Evolutionary conservation across 2,113 vertebrate genomes (phyloP), one percentile per base, ranked within the genome.

Genomic region (Dromiciops gliroides): DNA sequence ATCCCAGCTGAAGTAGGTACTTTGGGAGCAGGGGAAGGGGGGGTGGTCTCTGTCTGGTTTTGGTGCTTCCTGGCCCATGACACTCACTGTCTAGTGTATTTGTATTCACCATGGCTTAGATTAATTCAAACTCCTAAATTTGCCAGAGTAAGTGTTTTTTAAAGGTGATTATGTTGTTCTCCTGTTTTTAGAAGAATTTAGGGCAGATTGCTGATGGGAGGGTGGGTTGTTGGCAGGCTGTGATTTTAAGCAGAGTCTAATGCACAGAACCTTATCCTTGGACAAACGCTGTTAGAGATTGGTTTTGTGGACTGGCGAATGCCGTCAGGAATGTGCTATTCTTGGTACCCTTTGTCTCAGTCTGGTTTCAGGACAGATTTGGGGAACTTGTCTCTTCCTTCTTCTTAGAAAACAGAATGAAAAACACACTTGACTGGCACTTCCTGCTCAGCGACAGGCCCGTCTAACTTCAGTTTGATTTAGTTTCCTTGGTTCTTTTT

Each of bases 391-490:
- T 93, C 91, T 95, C 92, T 96, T 96, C 93, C 67, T 96, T n/a
- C 47, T 89, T 97, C 97, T 97, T 90, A 83, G 60, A 97, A 96
- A 96, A 90, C 95, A 50, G 48, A 96, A 96, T 95, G 92, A 95
- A 95, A 97, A 95, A 90, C 75, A 95, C 48, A 31, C 83, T 95
- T 93, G 56, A 52, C 92, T 95, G 50, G 83, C 47, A 96, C 60
- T 94, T 95, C 75, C 91, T 96, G 67, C 60, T 96, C n/a, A 52
- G 91, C 9, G 0, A 95, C 37, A 48, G 92, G 89, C 88, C 93
- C 52, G 25, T 92, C 52, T 91, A 89, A 93, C 50, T 95, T 95
- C 48, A 50, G 51, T 95, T 96, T 96, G 92, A 92, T 53, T 96
- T 93, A 94, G 60, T 51, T 96, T 60, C 90, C 93, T 95, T 96